Evolutionary conservation across 2,888 invertebrate genomes (phyloP), one percentile per base, ranked within the genome.

Genomic region (Xylocampa areola): DNA sequence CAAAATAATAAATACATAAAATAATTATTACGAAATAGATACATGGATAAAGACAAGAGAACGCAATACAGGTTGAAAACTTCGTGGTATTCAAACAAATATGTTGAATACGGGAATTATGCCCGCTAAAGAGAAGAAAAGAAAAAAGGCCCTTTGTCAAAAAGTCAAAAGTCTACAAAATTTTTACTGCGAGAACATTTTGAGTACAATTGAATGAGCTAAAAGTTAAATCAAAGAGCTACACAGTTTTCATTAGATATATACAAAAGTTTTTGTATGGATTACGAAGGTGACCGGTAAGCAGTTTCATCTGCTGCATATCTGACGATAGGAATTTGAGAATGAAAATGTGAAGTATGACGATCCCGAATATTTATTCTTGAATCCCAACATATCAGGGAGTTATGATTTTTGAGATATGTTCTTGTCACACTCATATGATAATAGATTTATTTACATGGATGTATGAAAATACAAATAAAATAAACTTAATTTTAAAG

Each of bases 71-170:
- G 19, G 17, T 11, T 36, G 19, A 4, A 4, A 36, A 19, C n/a
- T 36, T 19, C 11, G 1, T 36, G n/a, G 11, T 36, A 11, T 36
- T 36, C 6, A 19, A 19, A 19, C n/a, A 19, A 17, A 10, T 35
- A 17, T 17, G 4, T 17, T n/a, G 1, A n/a, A 16, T 35, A 17
- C 17, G 17, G 1, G 19, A n/a, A 27, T 10, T 14, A 14, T 10
- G 27, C 7, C 19, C n/a, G 1, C 10, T 39, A 23, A 16, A 16
- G 3, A 21, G 33, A 40, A 44, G 7, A 13, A 33, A 40, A 25
- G 1, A 52, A 36, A 23, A 23, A 52, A 13, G 32, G 23, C n/a
- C 14, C 8, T 55, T 39, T 43, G 19, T n/a, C n/a, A n/a, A n/a
- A n/a, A n/a, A n/a, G n/a, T n/a, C n/a, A n/a, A n/a, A 32, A 25